Base-by-base conservation (phyloP, 2,797 vertebrate genomes). In the Spheniscus humboldti region DNA sequence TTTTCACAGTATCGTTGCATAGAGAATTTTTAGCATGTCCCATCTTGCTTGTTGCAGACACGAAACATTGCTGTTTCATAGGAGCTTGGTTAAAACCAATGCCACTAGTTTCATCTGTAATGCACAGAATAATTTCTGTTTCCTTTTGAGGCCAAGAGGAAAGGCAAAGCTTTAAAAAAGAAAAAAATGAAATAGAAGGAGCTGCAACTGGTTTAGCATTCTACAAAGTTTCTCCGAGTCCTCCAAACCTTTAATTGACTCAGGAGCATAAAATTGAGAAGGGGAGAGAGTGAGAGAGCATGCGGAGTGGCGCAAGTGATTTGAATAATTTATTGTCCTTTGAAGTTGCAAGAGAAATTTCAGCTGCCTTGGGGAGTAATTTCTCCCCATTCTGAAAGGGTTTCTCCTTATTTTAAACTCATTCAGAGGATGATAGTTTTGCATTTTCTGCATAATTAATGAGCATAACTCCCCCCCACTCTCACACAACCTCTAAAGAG, bases 251-350 rank as follows among this genome's bases (percentile, higher is more conserved):
- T 95, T 97, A 97, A 97, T 96, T 97, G 96, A 97, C 94, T 97
- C 81, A 31, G 90, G 95, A 97, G 94, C 93, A 95, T 93, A 95
- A 96, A 95, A 97, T 96, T 93, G 94, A 96, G 96, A 94, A 85
- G 88, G 95, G 93, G 84, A 88, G 93, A 92, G 86, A 91, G 87
- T 5, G 94, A 88, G 86, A 43, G 91, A 60, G 92, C 4, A 15
- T 64, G 77, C 10, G 45, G 89, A 91, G 85, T 63, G 88, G 89
- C 60, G 90, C 75, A 60, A 96, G 96, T 45, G 45, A 85, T 87
- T 94, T 97, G 96, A 97, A 97, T 98, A 97, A 98, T 97, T 97
- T 96, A 97, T 97, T 97, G 94, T 89, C 95, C 97, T 98, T 98
- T 98, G 97, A 98, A 98, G 97, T 98, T 98, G 95, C 84, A 79